Conservation (phyloP, 37 sponge, comb jelly and placozoan genomes). For the Oscarella lobularis region DNA sequence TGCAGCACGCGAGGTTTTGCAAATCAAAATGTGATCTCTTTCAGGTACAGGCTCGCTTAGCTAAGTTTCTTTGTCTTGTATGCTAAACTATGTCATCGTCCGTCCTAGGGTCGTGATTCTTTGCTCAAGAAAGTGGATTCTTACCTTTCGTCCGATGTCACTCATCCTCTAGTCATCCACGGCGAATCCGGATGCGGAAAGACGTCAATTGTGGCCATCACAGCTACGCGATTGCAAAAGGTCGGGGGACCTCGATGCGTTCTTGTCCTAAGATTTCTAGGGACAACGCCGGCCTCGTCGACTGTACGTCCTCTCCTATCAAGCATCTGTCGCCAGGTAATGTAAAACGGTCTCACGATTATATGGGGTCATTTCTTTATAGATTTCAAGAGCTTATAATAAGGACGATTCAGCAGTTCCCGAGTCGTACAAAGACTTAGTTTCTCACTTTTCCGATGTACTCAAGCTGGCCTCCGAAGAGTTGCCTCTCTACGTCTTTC, state of each 20-base stretch:
- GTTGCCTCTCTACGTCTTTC: constrained; percentile 15
- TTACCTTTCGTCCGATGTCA: constrained; percentile 17
- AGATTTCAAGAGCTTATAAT: background rate
- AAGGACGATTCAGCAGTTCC: background rate
- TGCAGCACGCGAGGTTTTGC: constrained; percentile 35
- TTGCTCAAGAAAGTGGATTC: constrained; percentile 7
- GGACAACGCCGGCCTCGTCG: constrained; percentile 40
- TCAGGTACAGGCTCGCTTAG: background rate
- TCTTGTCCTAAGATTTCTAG: constrained; percentile 54
- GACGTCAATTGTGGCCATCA: constrained; percentile 53
- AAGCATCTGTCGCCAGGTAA: constrained; percentile 41
- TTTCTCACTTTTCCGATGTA: background rate
- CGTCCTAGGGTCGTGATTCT: constrained; percentile 23
- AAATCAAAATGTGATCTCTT: constrained; percentile 10
- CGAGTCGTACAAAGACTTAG: background rate
- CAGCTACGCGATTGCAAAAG: background rate
- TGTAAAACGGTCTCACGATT: too few relatives aligned
- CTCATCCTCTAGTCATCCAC: constrained; percentile 36
- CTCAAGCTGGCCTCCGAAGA: background rate
- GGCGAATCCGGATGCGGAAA: constrained; percentile 64
- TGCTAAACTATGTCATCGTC: too few relatives aligned
- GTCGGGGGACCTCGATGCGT: constrained; percentile 6
- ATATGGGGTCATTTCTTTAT: too few relatives aligned
- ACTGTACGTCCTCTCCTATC: constrained; percentile 24
- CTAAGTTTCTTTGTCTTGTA: too few relatives aligned